These are phyloP conservation scores for Sceliomorpha sp. DNA, from an alignment of 2,888 invertebrate species.

Conservation along the genomic window DNA sequence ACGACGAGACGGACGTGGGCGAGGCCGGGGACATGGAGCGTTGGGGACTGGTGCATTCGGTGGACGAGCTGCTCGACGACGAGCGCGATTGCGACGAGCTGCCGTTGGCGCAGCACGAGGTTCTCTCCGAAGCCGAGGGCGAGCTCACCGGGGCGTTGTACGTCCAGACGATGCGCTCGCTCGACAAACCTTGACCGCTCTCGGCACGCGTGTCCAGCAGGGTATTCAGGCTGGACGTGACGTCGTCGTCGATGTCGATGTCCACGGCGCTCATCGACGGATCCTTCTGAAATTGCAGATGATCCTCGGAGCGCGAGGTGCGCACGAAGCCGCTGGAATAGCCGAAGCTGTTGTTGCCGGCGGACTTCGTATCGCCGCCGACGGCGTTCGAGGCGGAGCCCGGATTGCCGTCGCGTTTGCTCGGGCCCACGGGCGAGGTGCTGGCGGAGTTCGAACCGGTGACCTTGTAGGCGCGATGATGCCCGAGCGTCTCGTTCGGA, in stretches of 20 bases:
- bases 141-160: slow-evolving; percentile 92
- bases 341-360: slow-evolving; percentile 53
- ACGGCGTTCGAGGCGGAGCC: too few species aligned
- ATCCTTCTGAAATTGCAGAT: slow-evolving; percentile 90
- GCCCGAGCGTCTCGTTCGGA: slow-evolving; percentile 85
- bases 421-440: slow-evolving; percentile 82
- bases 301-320: slow-evolving; percentile 95
- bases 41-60: slow-evolving; percentile 76
- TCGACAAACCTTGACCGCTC: slow-evolving; percentile 82
- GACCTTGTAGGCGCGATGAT: slow-evolving; percentile 81
- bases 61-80: slow-evolving; percentile 68
- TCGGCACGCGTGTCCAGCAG: slow-evolving; percentile 89
- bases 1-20: slow-evolving; percentile 93
- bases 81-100: slow-evolving; percentile 81
- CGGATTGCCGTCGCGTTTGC: slow-evolving; percentile 79
- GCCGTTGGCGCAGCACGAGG: slow-evolving; percentile 83
- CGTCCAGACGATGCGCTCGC: slow-evolving; percentile 92
- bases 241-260: slow-evolving; percentile 95
- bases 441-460: slow-evolving; percentile 81
- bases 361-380: slow-evolving; percentile 62
- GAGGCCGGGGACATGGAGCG: slow-evolving; percentile 88
- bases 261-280: slow-evolving; percentile 91
- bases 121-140: slow-evolving; percentile 81
- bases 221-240: slow-evolving; percentile 95
- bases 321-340: slow-evolving; percentile 85